Percentiles rank a stretch among this genome's conserved stretches.
Evolutionary conservation across 2,797 vertebrate genomes (phyloP).

Genomic region (Epinephelus malabaricus): DNA sequence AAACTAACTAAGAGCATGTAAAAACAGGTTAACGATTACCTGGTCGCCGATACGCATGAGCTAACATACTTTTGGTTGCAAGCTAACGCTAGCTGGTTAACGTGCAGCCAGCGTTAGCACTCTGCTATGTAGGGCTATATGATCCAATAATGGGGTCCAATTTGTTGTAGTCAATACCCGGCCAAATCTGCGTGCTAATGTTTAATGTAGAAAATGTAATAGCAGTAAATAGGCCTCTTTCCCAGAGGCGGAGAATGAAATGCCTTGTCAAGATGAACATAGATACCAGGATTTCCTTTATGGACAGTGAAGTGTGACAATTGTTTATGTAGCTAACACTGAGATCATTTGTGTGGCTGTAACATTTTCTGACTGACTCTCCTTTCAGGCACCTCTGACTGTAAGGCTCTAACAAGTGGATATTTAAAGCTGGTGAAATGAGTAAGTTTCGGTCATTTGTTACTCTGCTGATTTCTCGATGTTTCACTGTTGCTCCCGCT

Average conservation of each 20-base stretch:
- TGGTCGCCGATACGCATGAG: neutral
- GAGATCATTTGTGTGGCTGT: neutral
- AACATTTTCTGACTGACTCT: neutral
- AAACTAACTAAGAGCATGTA: rapidly evolving
- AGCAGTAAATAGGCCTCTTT: neutral
- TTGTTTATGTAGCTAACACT: neutral
- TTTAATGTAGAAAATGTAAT: neutral
- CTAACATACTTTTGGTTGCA: conserved; percentile 6
- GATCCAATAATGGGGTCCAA: neutral
- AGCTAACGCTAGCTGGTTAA: neutral
- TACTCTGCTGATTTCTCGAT: neutral
- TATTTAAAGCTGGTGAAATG: conserved; percentile 66
- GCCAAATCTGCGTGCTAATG: neutral
- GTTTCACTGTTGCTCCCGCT: neutral
- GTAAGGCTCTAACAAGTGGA: neutral
- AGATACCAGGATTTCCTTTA: rapidly evolving
- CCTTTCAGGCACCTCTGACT: conserved; percentile 36
- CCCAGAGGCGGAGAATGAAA: too few relatives aligned
- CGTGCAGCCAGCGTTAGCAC: too few relatives aligned
- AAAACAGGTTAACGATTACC: rapidly evolving
- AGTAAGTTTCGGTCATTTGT: conserved; percentile 58
- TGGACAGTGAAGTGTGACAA: neutral
- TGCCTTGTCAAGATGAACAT: too few relatives aligned
- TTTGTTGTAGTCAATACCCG: neutral
- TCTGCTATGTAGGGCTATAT: too few relatives aligned